These are phyloP conservation scores for Andinoacara biseriatus DNA, from an alignment of 2,113 vertebrate genomes.

Conservation along the genomic window DNA sequence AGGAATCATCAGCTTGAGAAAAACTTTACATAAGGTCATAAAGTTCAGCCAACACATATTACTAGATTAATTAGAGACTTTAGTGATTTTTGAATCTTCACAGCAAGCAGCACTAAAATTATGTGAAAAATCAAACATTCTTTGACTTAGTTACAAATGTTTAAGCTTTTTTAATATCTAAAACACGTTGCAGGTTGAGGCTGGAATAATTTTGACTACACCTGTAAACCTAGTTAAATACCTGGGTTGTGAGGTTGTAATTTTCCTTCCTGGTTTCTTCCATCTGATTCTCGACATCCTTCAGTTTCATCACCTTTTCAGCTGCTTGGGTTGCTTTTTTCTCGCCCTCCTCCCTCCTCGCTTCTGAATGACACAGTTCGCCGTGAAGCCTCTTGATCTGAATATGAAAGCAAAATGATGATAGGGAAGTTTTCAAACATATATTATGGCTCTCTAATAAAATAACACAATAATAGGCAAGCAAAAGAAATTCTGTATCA, in stretches of 20 bases:
- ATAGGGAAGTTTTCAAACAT: background rate
- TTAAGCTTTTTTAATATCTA: background rate
- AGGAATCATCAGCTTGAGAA: too few relatives aligned
- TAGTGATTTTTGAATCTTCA: too few relatives aligned
- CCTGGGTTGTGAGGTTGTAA: conserved; percentile 54
- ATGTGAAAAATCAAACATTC: background rate
- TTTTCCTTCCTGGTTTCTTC: conserved; percentile 61
- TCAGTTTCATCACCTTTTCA: conserved; percentile 46
- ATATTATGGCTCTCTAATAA: background rate
- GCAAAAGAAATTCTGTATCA: background rate
- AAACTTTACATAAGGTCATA: too few relatives aligned
- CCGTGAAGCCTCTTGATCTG: conserved; percentile 76
- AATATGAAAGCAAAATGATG: background rate
- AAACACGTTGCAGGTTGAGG: background rate
- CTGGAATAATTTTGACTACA: background rate
- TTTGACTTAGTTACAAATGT: background rate
- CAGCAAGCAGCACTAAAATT: background rate
- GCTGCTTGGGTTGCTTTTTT: conserved; percentile 36
- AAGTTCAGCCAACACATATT: too few relatives aligned
- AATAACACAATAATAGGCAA: background rate
- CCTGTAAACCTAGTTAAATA: conserved; percentile 27
- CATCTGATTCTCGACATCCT: conserved; percentile 40
- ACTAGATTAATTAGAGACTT: too few relatives aligned
- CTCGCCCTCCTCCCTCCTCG: conserved; percentile 64
- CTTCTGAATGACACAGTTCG: conserved; percentile 76